Evolutionary conservation across 2,797 vertebrate genomes (phyloP), one percentile per base, ranked within the genome.

Genomic region (Macropodus opercularis): DNA sequence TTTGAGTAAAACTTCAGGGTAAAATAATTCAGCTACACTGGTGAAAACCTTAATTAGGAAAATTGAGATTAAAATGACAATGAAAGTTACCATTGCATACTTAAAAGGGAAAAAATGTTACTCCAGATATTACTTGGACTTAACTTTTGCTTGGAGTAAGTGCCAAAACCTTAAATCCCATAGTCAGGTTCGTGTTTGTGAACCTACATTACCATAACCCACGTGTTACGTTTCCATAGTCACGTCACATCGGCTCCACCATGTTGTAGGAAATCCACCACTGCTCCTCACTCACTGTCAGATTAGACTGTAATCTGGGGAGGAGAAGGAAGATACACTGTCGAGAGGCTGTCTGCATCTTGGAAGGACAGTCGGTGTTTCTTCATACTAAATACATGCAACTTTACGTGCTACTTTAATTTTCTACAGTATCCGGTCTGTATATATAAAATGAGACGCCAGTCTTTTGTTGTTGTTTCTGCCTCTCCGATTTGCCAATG

Each of bases 281-380:
- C 78, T 40, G 44, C 66, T 63, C 62, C 70, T 80, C 77, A 55
- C 77, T 84, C 56, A 41, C 83, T 84, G 75, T 77, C 87, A 91
- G 91, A 92, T 92, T 91, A 92, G 57, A 31, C 61, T 87, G 66
- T 92, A 92, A 92, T 91, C 90, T 85, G 72, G 71, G 74, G 72
- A 69, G 80, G 77, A 65, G 34, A 71, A 67, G 80, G 77, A 64
- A 68, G 81, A 70, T 24, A 54, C 75, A 1, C 60, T 27, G 77
- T 61, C 50, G 52, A 65, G 77, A 83, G 82, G 52, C 59, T 36
- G 72, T 41, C 67, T 50, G 73, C 75, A 72, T 80, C 68, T 79
- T 17, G 62, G 68, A 40, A 43, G 48, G 67, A 74, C 49, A 50
- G 22, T 75, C 35, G 17, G 24, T 47, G 31, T 66, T 17, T 4